Base-by-base conservation (phyloP, 2,113 vertebrate species). In the Brachyistius frenatus region DNA sequence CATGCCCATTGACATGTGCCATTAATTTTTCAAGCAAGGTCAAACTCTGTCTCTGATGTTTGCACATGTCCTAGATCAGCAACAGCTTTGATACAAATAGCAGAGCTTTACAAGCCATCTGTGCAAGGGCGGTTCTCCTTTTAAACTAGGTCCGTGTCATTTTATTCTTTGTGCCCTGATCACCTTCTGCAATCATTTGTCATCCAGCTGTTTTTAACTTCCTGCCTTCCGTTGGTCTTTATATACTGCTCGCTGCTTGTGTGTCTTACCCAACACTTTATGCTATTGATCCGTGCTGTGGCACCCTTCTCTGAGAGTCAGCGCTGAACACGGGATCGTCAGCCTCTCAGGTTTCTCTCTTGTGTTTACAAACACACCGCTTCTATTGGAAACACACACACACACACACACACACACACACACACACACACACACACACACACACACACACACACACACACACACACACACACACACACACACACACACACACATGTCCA, bases 281-380 rank as follows among this genome's bases (percentile, higher is more conserved):
- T 60, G 73, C 31, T 86, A 93, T 93, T 58, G 92, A 94, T 94
- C 89, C 52, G 37, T 55, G 53, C 73, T 54, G 82, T 87, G 89
- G 86, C 78, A 92, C 78, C 83, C 55, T 78, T 91, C 86, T 84
- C 70, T 70, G 80, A 67, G 86, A 85, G 88, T 92, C 87, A 90
- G 87, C 80, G 67, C 75, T 70, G 72, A 85, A 85, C 88, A 86
- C 36, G 14, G 71, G 75, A 86, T 87, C 66, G 73, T 73, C 82
- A 62, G 71, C 76, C 70, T 92, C 87, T 94, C 82, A 56, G 86
- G 87, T 92, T 92, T 86, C 89, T 78, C 66, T 67, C 71, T 70
- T 39, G 70, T 91, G 90, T 94, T 90, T 92, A 91, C 91, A 93
- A 93, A 93, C 91, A 92, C 75, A 66, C 54, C 65, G 39, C 69